A percentile compares a stretch with the other conserved stretches of the same genome.
These are phyloP conservation scores for Calyptomena viridis DNA, from an alignment of 2,113 vertebrate genomes.

Conservation along the genomic window DNA sequence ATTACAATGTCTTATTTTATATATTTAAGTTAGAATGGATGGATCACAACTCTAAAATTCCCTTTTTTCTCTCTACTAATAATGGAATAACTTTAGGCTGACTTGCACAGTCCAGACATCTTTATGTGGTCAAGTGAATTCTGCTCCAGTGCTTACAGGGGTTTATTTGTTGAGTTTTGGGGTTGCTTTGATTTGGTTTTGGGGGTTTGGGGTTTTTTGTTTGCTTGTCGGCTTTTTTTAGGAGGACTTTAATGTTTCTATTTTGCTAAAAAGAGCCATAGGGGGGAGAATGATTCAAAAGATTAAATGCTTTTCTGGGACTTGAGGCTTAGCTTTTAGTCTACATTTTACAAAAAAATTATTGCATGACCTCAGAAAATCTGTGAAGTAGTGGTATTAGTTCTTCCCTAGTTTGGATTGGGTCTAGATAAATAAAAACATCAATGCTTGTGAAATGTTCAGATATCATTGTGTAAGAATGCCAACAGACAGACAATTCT, in stretches of 20 bases:
- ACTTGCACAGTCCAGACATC: not conserved
- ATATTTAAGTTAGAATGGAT: not conserved
- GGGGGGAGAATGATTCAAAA: not conserved
- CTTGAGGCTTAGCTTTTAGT: not conserved
- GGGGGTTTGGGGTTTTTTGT: rapidly evolving
- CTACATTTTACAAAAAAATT: not conserved
- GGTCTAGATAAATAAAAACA: not conserved
- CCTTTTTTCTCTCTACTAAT: not conserved
- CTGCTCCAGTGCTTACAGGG: not conserved
- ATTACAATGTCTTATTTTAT: not conserved
- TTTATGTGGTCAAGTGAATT: not conserved
- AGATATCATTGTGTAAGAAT: not conserved
- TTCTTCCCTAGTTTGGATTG: not conserved
- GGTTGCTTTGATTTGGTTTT: not conserved
- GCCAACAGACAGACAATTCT: not conserved
- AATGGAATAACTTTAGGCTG: not conserved
- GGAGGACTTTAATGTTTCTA: not conserved
- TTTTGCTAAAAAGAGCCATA: not conserved
- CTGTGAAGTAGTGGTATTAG: not conserved
- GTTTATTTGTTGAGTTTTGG: not conserved
- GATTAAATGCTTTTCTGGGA: not conserved
- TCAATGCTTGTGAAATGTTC: not conserved
- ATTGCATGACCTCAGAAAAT: not conserved
- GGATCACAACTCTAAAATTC: not conserved
- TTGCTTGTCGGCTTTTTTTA: not conserved